Percentiles rank a stretch among this genome's conserved stretches.
These are phyloP conservation scores for Neolamprologus hecqui DNA, from an alignment of 2,113 vertebrate species.

Conservation along the genomic window DNA sequence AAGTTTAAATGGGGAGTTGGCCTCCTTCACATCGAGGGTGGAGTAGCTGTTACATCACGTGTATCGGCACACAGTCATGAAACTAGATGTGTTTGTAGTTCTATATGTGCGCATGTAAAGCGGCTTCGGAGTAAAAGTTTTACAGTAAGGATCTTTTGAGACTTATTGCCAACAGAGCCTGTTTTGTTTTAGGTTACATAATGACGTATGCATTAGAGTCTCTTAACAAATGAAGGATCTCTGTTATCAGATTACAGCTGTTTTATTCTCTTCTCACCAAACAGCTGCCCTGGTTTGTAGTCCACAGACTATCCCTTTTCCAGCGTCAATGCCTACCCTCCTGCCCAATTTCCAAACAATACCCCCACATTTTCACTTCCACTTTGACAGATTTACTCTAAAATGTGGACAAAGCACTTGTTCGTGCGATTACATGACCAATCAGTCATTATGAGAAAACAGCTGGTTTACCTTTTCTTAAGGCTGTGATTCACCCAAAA, in stretches of 20 bases:
- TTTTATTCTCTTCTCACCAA: constrained; percentile 5
- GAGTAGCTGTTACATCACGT: constrained; percentile 44
- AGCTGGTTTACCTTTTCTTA: neutral
- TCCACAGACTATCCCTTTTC: constrained; percentile 32
- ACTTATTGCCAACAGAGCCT: neutral
- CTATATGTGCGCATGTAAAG: neutral
- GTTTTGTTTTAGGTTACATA: neutral
- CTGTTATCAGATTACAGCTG: constrained; percentile 22
- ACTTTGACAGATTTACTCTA: neutral
- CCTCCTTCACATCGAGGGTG: constrained; percentile 31
- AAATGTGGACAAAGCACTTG: neutral
- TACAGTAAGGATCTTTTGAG: neutral
- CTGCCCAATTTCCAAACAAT: neutral
- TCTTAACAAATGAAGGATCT: neutral
- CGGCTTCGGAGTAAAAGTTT: neutral
- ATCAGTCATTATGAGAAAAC: neutral
- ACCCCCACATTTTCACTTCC: neutral
- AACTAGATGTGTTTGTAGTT: neutral
- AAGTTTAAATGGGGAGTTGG: constrained; percentile 27
- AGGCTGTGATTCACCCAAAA: neutral
- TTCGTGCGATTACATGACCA: neutral
- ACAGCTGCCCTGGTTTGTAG: constrained; percentile 1
- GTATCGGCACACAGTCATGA: neutral
- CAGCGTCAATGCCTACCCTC: neutral
- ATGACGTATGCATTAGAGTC: neutral